Evolutionary conservation across 92 coral and sea anemone genomes (phyloP), one percentile per base, ranked within the genome.

Genomic region (Metridium senile): DNA sequence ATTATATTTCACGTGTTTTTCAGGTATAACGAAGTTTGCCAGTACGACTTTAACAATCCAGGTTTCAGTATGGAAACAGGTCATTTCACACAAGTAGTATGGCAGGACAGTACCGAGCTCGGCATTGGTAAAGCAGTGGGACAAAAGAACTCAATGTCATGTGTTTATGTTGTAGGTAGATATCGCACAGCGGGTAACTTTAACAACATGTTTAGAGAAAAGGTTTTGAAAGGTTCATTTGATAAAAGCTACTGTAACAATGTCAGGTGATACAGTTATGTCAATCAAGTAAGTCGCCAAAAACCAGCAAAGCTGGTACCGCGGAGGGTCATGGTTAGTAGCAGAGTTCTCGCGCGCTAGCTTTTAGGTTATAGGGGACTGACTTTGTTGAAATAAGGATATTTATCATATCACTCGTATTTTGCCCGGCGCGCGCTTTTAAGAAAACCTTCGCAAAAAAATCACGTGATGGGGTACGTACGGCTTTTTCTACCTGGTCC

Each of bases 1-100:
- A 39, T 6, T 13, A 39, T 6, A 1, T 34, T 20, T 61, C 29
- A 33, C 1, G 16, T 11, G 47, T 74, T 34, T 20, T 79, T 26
- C 33, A 90, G 96, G 96, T 90, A 90, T 39, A 88, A 90, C 68
- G 96, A 90, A 68, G 96, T 90, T 13, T 90, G 96, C 49, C 34
- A 74, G 20, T 90, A 90, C 78, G 74, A 81, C 73, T 90, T 90
- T 32, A 76, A 81, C 27, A 64, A 75, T 8, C 83, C 82, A n/a
- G n/a, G n/a, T n/a, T n/a, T n/a, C n/a, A 82, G 83, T 47, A 88
- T 83, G 87, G 29, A 71, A 9, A 84, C 96, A 0, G 96, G 96
- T 0, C 96, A 90, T 63, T 90, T 90, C 72, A 87, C 93, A 6
- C 97, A 91, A 70, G 81, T 91, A 11, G 93, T 82, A 11, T 91